phyloP scores from a whole-genome alignment of 2,113 vertebrate genomes.

The Mesocricetus auratus region DNA sequence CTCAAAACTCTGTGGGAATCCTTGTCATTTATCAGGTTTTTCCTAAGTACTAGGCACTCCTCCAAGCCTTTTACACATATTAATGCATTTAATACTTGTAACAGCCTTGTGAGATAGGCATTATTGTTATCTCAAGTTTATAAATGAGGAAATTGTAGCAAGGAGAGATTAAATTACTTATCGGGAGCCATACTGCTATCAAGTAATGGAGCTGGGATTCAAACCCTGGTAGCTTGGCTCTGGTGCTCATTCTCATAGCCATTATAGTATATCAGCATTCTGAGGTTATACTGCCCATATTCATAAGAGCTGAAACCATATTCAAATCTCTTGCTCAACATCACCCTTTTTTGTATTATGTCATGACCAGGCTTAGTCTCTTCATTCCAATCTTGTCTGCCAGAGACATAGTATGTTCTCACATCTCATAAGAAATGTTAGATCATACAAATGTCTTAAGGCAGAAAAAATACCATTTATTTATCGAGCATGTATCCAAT shows the following conservation, averaged over 20 bases:
- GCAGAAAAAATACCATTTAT: background rate
- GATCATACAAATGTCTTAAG: background rate
- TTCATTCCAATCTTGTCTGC: background rate
- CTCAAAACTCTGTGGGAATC: background rate
- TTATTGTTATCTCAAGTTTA: conserved; percentile 54
- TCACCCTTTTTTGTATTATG: background rate
- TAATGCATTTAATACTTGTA: conserved; percentile 65
- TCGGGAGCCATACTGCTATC: background rate
- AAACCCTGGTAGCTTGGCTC: background rate
- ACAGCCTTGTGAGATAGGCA: conserved; percentile 30
- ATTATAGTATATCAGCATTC: background rate
- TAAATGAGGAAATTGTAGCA: conserved; percentile 52
- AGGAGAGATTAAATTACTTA: conserved; percentile 42
- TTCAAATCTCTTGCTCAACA: background rate
- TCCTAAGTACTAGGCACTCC: conserved; percentile 48
- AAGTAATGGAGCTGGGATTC: conserved; percentile 5
- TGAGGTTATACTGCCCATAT: background rate
- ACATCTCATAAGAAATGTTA: background rate
- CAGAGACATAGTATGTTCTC: background rate
- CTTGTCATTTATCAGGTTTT: conserved; percentile 52
- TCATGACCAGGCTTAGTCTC: background rate
- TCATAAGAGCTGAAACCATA: background rate
- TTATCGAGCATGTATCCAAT: background rate
- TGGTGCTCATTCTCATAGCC: background rate
- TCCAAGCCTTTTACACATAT: conserved; percentile 61